These are phyloP conservation scores for Lycia hirtaria DNA, from an alignment of 2,888 invertebrate species.

Conservation along the genomic window DNA sequence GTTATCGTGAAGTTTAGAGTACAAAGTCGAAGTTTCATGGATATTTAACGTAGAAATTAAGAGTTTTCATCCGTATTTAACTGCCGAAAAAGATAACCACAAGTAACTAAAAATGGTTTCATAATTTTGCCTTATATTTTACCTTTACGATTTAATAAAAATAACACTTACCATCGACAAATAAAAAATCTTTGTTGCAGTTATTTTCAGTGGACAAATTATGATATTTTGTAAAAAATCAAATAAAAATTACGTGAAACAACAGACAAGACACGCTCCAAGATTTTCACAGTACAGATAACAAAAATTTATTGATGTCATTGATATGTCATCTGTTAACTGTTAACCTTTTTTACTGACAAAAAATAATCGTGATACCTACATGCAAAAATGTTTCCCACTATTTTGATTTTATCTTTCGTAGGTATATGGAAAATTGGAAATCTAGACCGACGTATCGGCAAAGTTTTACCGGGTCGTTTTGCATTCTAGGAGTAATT, in stretches of 20 bases:
- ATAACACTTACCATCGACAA: conserved; percentile 8
- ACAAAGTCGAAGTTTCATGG: conserved; percentile 5
- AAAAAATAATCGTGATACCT: too few species aligned
- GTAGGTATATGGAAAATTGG: too few species aligned
- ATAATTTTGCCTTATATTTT: neutral
- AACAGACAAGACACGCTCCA: conserved; percentile 22
- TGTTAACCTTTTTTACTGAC: too few species aligned
- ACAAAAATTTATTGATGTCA: neutral
- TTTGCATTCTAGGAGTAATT: too few species aligned
- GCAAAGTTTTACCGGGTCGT: too few species aligned
- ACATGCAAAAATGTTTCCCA: too few species aligned
- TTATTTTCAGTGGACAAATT: neutral
- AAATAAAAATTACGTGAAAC: conserved; percentile 33
- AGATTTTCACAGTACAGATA: neutral
- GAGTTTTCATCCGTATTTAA: neutral
- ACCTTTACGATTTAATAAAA: neutral
- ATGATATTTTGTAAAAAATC: conserved; percentile 30
- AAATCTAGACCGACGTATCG: too few species aligned
- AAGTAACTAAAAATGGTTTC: neutral
- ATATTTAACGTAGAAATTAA: neutral
- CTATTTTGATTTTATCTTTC: too few species aligned
- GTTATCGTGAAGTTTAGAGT: neutral
- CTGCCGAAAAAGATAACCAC: conserved; percentile 2
- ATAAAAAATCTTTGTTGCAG: neutral
- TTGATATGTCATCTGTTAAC: neutral